Base-by-base conservation (phyloP, 2,797 vertebrate genomes). In the Agapornis canus region DNA sequence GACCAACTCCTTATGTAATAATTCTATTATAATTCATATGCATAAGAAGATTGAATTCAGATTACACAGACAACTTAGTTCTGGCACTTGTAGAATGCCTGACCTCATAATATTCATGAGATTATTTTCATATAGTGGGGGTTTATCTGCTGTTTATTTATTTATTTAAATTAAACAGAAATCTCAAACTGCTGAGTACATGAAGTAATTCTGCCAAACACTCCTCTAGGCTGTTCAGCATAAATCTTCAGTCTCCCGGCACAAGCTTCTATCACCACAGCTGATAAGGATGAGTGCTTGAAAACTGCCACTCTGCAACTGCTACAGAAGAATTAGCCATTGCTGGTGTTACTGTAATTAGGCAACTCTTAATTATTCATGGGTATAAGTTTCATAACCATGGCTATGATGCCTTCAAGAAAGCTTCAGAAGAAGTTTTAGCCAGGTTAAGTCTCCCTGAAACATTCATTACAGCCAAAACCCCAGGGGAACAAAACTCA, bases 1-100 rank as follows among this genome's bases (percentile, higher is more conserved):
- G 16, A 31, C 1, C 0, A 80, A 26, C 22, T 22, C 54, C 22
- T 57, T 35, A 57, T 57, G 23, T 11, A 56, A 57, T 47, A 0
- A 29, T 66, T 39, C 65, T 10, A 66, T 91, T 75, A 35, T n/a
- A 89, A 52, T 32, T 4, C 15, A 85, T 54, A 72, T 32, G 21
- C 11, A 16, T 45, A 87, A 61, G 25, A 70, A 25, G 7, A 90
- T 35, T 40, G 2, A 76, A 72, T 35, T 23, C 48, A 81, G 49
- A 26, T 65, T 77, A 76, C 47, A 60, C 4, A 63, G 7, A 35
- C 13, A 69, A 48, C 7, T 75, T 84, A 66, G 39, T 77, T 81
- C 27, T 68, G 39, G 27, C 54, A 72, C 27, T 66, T 52, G 29
- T 8, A 42, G 49, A 82, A 73, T 69, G 15, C 45, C n/a, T 54